Evolutionary conservation across 1,140 invertebrate genomes (phyloP), one percentile per base, ranked within the genome.

Genomic region (Linepithema humile): DNA sequence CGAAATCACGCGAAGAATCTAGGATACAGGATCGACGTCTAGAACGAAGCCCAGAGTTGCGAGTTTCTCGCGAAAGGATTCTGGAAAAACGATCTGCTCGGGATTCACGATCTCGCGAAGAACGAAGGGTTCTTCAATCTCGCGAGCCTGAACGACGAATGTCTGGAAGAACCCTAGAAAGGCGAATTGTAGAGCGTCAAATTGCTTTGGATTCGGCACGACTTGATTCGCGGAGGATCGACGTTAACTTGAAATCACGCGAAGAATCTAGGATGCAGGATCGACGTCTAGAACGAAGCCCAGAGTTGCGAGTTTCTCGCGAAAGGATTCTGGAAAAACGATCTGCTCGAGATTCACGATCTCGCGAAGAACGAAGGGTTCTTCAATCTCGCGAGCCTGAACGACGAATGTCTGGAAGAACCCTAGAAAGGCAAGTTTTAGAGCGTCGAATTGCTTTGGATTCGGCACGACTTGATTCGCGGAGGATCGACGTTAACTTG

Each of bases 81-180:
- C 9, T 2, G 43, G 35, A 5, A 3, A 9, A 40, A 23, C 60
- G 29, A 64, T 45, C 43, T 3, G 43, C 43, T n/a, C n/a, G n/a
- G n/a, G n/a, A n/a, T n/a, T n/a, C n/a, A 0, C 40, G 23, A 48
- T 77, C 55, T 9, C 80, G 64, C 17, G 65, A 82, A 1, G 32
- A 40, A 20, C 43, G 59, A 9, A 82, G 69, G n/a, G 43, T 20
- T 7, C 0, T 17, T 20, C 3, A 5, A 9, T 38, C 48, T n/a
- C 62, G 69, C 62, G 83, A 87, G 17, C 5, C 32, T 35, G 82
- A 73, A 17, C 82, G 55, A 67, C 82, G 59, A 53, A 26, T 4
- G 26, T 43, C 35, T 10, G 15, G 26, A 55, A 69, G 12, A 64
- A 1, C 20, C 23, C 7, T 23, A 26, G 12, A 23, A 10, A 74